phyloP scores from a whole-genome alignment of 2,113 vertebrate species.

The Hemiscyllium ocellatum region DNA sequence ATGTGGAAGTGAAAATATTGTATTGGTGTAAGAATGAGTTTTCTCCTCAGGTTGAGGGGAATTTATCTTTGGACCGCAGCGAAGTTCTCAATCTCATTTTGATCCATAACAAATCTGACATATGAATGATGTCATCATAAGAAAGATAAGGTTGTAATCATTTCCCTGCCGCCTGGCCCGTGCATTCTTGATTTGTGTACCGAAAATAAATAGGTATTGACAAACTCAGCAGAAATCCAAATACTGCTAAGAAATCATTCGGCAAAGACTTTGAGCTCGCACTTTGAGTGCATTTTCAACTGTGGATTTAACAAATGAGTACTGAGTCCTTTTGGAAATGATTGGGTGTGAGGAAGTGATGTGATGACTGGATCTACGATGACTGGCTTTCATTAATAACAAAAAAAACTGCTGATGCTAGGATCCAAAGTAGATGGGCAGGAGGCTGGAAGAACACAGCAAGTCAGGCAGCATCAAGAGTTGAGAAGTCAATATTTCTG shows the following conservation, averaged over 20 bases:
- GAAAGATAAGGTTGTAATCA: neutral
- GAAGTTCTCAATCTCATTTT: neutral
- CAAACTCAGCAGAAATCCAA: neutral
- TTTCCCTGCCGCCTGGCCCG: neutral
- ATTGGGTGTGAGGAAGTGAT: neutral
- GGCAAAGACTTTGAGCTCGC: neutral
- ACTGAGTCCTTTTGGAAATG: neutral
- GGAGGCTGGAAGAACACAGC: no score
- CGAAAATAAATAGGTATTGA: neutral
- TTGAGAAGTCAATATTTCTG: no score
- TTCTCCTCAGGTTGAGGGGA: neutral
- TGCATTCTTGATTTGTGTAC: neutral
- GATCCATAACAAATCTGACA: neutral
- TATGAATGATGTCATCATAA: neutral
- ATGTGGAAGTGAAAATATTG: neutral
- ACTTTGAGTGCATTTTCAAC: neutral
- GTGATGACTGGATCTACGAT: neutral
- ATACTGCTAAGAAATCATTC: neutral
- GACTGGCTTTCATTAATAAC: neutral
- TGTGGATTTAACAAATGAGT: neutral
- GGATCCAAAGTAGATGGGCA: no score
- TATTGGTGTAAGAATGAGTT: neutral
- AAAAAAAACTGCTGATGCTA: no score
- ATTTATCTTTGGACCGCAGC: neutral
- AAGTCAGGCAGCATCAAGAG: no score